Evolutionary conservation across 2,888 invertebrate genomes (phyloP).

Genomic region (Yponomeuta cagnagella): DNA sequence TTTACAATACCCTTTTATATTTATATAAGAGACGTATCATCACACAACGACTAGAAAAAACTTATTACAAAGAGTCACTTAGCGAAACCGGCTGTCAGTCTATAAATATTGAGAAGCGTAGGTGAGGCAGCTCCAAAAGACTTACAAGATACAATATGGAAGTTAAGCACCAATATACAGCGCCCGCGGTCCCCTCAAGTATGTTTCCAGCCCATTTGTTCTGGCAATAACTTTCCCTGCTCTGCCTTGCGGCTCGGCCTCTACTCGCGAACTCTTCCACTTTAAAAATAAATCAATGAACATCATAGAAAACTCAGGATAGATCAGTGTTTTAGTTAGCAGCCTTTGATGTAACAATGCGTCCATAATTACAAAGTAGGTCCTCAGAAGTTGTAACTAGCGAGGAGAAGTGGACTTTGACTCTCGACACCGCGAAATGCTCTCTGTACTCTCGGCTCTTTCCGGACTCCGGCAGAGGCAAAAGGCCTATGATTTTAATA

Average conservation of each 20-base stretch:
- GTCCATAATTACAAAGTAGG: neutral
- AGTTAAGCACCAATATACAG: slow-evolving; percentile 3
- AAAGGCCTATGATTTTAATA: no score
- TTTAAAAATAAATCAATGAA: neutral
- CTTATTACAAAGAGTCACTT: no score
- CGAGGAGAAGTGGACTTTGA: neutral
- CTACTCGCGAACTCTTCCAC: neutral
- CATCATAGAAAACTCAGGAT: no score
- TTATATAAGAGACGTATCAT: no score
- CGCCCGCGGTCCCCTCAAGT: neutral
- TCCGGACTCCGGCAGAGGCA: no score
- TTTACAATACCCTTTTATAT: no score
- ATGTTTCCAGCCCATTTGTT: slow-evolving; percentile 1
- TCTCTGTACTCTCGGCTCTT: neutral
- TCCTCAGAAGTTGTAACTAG: neutral
- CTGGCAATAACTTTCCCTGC: slow-evolving; percentile 1
- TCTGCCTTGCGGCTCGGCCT: neutral
- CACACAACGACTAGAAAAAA: no score
- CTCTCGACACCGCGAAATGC: neutral
- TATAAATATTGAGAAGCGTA: neutral
- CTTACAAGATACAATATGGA: neutral
- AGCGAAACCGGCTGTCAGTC: neutral
- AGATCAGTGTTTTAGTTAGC: no score
- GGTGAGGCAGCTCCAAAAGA: neutral
- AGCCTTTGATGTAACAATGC: neutral